Evolutionary conservation across 2,888 invertebrate species (phyloP).

Genomic region (Orchesella flavescens): DNA sequence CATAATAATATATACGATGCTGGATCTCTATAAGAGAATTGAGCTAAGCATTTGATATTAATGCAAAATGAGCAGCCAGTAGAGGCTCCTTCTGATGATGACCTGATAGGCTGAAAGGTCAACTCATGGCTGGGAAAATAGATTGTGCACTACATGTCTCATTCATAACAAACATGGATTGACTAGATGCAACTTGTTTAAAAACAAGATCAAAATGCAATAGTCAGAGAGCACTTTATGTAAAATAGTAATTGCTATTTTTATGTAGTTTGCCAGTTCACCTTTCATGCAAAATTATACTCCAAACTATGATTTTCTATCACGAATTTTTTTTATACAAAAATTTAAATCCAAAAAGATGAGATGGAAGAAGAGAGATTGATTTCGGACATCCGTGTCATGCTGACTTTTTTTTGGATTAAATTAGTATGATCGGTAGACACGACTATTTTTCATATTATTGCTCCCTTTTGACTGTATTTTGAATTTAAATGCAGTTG

Average conservation of each 20-base stretch:
- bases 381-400: conserved; percentile 33
- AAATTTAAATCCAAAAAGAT: not conserved
- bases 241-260: not conserved
- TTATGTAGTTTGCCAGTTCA: not conserved
- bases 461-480: not conserved
- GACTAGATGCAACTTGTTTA: not conserved
- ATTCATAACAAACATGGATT: conserved; percentile 5
- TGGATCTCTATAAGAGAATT: too few relatives aligned
- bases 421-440: not conserved
- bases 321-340: too few relatives aligned
- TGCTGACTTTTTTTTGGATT: not conserved
- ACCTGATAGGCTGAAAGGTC: conserved; percentile 57
- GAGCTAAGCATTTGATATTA: too few relatives aligned
- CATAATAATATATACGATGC: too few relatives aligned
- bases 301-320: not conserved
- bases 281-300: not conserved
- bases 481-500: too few relatives aligned
- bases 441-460: not conserved
- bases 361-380: conserved; percentile 5
- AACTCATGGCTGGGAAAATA: conserved; percentile 55
- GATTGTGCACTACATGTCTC: conserved; percentile 5
- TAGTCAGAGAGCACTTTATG: not conserved
- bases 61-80: not conserved
- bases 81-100: conserved; percentile 26
- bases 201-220: too few relatives aligned